These are phyloP conservation scores for Torymus auratus DNA, from an alignment of 2,888 invertebrate species.

Conservation along the genomic window DNA sequence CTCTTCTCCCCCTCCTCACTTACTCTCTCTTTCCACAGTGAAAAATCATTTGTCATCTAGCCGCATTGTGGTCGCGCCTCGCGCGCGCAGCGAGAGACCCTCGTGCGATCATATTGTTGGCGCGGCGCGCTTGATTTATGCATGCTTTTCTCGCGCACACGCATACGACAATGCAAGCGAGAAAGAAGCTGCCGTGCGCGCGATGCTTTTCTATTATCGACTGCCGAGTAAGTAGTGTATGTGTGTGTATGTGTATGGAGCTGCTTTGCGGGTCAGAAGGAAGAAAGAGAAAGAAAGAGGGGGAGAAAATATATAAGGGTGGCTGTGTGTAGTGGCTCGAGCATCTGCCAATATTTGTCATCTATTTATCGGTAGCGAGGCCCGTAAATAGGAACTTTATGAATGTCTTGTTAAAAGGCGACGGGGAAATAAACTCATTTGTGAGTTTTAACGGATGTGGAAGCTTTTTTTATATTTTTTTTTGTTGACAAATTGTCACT, in stretches of 20 bases:
- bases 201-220: conserved; percentile 27
- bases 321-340: conserved; percentile 59
- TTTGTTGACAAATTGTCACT: conserved; percentile 37
- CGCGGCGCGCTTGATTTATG: conserved; percentile 73
- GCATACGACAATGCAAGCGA: conserved; percentile 63
- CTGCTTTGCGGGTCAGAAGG: conserved; percentile 11
- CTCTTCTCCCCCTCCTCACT: not conserved
- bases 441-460: conserved; percentile 16
- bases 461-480: conserved; percentile 3
- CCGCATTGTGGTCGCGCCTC: conserved; percentile 75
- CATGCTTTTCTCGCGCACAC: conserved; percentile 65
- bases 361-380: conserved; percentile 71
- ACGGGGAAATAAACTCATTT: conserved; percentile 46
- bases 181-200: conserved; percentile 63
- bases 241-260: not conserved
- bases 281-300: conserved; percentile 16
- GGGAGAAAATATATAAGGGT: not conserved
- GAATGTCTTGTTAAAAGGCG: conserved; percentile 67
- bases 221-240: not conserved
- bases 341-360: conserved; percentile 77
- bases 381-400: conserved; percentile 71
- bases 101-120: conserved; percentile 67
- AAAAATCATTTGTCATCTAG: conserved; percentile 74
- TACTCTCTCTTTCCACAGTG: not conserved
- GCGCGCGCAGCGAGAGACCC: conserved; percentile 5